phyloP scores from a whole-genome alignment of 23 tunicate species.

The Clavelina lepadiformis region DNA sequence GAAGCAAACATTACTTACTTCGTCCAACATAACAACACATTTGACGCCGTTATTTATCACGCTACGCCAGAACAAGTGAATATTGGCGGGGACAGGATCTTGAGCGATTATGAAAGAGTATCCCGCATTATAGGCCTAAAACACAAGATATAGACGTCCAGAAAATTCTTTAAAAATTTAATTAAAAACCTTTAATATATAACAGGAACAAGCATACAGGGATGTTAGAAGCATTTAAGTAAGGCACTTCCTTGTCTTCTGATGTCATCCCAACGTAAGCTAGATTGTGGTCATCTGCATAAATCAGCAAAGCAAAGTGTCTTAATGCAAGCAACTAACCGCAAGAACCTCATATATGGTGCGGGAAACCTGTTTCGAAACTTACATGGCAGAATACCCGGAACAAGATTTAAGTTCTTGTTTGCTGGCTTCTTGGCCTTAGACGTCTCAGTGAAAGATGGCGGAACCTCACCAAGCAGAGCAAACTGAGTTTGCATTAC shows the following conservation, averaged over 20 bases:
- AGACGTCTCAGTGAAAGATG: not conserved
- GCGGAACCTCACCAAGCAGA: constrained; percentile 4
- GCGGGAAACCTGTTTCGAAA: no score
- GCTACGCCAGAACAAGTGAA: constrained; percentile 29
- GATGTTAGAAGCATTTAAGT: constrained; percentile 19
- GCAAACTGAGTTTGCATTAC: constrained; percentile 11
- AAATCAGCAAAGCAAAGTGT: no score
- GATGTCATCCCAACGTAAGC: constrained; percentile 13
- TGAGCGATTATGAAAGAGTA: constrained; percentile 22
- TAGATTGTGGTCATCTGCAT: constrained; percentile 11
- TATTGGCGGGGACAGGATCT: constrained; percentile 8
- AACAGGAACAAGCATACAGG: no score
- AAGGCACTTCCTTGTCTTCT: constrained; percentile 4
- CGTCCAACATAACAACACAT: constrained; percentile 29
- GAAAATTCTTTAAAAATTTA: no score
- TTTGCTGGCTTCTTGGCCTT: constrained; percentile 11
- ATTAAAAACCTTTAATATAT: no score
- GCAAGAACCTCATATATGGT: no score
- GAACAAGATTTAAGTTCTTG: not conserved
- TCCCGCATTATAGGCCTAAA: constrained; percentile 10
- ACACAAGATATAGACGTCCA: no score
- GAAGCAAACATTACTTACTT: no score
- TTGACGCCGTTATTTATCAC: constrained; percentile 10
- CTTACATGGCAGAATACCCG: constrained; percentile 14
- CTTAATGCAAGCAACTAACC: no score